Percentiles rank a stretch among this genome's conserved stretches.
Evolutionary conservation across 2,113 vertebrate species (phyloP).

Genomic region (Antennarius striatus): DNA sequence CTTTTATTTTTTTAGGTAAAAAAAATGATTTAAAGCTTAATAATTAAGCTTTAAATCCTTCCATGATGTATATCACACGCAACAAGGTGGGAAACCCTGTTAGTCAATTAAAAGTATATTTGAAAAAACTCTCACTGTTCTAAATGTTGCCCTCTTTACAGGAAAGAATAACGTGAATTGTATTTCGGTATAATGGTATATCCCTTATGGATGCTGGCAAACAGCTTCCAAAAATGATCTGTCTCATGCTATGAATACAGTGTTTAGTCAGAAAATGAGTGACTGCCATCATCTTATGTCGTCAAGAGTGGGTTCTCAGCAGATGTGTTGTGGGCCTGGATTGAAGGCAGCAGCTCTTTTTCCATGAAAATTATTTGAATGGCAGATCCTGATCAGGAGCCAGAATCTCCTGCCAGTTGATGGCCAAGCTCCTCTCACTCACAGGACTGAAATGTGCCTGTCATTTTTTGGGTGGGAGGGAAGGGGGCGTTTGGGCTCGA

Average conservation of each 20-base stretch:
- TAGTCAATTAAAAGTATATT: no score
- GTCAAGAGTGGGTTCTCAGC: slow-evolving; percentile 61
- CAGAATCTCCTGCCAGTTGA: slow-evolving; percentile 61
- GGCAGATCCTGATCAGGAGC: slow-evolving; percentile 59
- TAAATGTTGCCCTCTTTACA: no score
- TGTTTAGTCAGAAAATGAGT: slow-evolving; percentile 49
- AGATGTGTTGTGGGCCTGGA: slow-evolving; percentile 73
- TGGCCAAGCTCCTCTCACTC: slow-evolving; percentile 58
- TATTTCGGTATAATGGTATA: no score
- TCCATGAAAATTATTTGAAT: slow-evolving; percentile 59
- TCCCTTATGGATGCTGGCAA: no score
- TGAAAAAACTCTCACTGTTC: no score
- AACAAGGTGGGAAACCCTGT: no score
- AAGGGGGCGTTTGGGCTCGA: slow-evolving; percentile 47
- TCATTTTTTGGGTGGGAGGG: slow-evolving; percentile 65
- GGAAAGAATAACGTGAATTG: no score
- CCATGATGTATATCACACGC: no score
- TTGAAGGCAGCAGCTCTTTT: slow-evolving; percentile 57
- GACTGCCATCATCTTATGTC: slow-evolving; percentile 51
- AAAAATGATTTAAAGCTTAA: no score
- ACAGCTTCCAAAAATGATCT: not conserved
- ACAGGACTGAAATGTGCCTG: slow-evolving; percentile 75
- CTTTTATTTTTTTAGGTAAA: no score
- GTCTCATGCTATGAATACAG: not conserved
- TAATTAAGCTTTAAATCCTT: no score